phyloP scores from a whole-genome alignment of 2,113 vertebrate genomes.

The Phodopus roborovskii region DNA sequence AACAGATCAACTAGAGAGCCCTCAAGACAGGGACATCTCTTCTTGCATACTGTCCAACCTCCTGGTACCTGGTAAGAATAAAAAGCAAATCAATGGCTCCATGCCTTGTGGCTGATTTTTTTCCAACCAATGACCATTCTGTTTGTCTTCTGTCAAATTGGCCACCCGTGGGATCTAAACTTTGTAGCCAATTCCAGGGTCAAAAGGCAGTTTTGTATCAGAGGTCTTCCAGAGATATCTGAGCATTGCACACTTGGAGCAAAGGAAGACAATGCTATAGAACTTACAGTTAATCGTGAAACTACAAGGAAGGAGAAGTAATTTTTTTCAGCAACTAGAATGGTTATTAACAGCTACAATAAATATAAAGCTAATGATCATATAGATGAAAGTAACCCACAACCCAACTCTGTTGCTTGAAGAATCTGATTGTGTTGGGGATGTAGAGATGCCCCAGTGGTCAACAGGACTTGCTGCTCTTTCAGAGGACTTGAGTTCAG shows the following conservation, averaged over 20 bases:
- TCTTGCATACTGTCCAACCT: slow-evolving; percentile 15
- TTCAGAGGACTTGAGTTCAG: neutral
- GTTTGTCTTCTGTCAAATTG: neutral
- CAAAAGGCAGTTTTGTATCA: neutral
- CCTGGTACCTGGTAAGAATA: neutral
- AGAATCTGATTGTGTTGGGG: neutral
- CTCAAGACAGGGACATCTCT: neutral
- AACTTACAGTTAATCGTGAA: neutral
- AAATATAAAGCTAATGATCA: neutral
- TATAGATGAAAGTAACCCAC: neutral
- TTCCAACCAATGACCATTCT: neutral
- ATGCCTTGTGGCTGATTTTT: neutral
- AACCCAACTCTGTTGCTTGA: neutral
- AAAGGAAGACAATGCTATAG: neutral
- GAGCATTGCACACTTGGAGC: neutral
- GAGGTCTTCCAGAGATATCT: neutral
- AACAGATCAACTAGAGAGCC: neutral
- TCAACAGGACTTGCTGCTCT: neutral
- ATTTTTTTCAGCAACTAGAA: neutral
- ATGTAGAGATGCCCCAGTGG: neutral
- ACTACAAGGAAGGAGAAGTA: neutral
- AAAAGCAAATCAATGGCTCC: neutral
- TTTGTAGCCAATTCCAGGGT: neutral
- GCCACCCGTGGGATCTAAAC: neutral
- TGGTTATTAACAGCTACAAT: neutral